These are phyloP conservation scores for Hypomesus transpacificus DNA, from an alignment of 2,113 vertebrate species.

Conservation along the genomic window DNA sequence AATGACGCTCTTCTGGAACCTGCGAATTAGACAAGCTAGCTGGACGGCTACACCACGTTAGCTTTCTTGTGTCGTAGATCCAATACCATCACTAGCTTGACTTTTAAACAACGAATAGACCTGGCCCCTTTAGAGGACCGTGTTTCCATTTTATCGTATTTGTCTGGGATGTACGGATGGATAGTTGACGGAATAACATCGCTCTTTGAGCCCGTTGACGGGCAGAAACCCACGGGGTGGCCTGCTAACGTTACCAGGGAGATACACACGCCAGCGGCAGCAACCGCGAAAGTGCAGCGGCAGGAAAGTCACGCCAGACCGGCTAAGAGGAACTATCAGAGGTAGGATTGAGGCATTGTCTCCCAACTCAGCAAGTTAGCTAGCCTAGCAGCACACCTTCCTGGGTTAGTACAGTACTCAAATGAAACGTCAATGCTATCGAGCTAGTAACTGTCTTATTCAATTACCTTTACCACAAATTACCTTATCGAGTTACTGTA, in stretches of 20 bases:
- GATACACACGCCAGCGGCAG: constrained; percentile 32
- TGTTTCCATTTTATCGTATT: constrained; percentile 57
- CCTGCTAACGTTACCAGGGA: constrained; percentile 45
- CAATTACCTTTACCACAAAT: too few relatives aligned
- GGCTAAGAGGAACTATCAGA: constrained; percentile 73
- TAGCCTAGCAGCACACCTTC: neutral
- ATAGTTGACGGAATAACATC: constrained; percentile 77
- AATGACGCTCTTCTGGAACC: too few relatives aligned
- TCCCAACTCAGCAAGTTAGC: neutral
- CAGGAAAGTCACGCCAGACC: constrained; percentile 60
- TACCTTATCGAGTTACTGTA: too few relatives aligned
- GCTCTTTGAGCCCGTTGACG: constrained; percentile 70
- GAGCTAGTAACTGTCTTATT: too few relatives aligned
- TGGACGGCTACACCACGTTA: neutral
- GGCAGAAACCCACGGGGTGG: constrained; percentile 54
- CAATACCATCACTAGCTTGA: neutral
- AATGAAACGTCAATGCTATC: too few relatives aligned
- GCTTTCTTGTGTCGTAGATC: constrained; percentile 29
- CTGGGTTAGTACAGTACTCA: neutral
- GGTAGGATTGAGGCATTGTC: constrained; percentile 42
- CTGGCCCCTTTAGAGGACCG: constrained; percentile 60
- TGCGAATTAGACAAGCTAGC: neutral
- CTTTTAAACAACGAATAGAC: constrained; percentile 37
- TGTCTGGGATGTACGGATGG: constrained; percentile 81
- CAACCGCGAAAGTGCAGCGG: constrained; percentile 21